Percentiles rank a stretch among this genome's conserved stretches.
phyloP scores from a whole-genome alignment of 2,797 vertebrate species.

The Meriones psammophilus region DNA sequence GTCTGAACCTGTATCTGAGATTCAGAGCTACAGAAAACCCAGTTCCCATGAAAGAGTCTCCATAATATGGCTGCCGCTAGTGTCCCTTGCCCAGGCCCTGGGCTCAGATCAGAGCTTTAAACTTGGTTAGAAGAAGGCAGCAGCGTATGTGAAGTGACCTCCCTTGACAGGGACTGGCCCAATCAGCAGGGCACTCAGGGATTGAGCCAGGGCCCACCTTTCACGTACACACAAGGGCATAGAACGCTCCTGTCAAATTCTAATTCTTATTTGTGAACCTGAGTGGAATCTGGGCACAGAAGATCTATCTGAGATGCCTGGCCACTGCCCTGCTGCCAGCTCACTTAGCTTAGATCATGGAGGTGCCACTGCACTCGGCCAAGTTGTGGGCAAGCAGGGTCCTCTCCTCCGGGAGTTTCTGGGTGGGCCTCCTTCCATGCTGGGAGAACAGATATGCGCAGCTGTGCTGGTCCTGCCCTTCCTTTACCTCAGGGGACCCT shows the following conservation, averaged over 20 bases:
- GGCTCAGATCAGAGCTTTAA: not conserved
- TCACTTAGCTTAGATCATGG: not conserved
- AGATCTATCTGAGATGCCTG: not conserved
- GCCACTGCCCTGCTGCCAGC: not conserved
- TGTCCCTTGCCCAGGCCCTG: not conserved
- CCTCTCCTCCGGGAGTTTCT: not conserved
- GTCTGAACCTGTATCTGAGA: not conserved
- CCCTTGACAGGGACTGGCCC: not conserved
- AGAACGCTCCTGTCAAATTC: not conserved
- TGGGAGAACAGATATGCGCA: not conserved
- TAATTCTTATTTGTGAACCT: not conserved
- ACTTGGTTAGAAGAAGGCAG: not conserved
- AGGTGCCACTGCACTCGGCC: too few relatives aligned
- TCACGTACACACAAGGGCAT: not conserved
- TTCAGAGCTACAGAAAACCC: not conserved
- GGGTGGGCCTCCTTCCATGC: not conserved
- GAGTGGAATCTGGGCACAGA: not conserved
- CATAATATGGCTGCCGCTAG: not conserved
- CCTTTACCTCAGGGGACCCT: not conserved
- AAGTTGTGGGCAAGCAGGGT: not conserved
- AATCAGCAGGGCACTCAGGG: too few relatives aligned
- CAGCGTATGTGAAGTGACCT: not conserved
- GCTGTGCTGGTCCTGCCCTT: not conserved
- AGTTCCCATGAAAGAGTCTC: not conserved
- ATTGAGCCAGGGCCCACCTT: not conserved